A percentile compares a stretch with the other conserved stretches of the same genome.
Evolutionary conservation across 2,888 invertebrate genomes (phyloP).

Genomic region (Trilocha varians): DNA sequence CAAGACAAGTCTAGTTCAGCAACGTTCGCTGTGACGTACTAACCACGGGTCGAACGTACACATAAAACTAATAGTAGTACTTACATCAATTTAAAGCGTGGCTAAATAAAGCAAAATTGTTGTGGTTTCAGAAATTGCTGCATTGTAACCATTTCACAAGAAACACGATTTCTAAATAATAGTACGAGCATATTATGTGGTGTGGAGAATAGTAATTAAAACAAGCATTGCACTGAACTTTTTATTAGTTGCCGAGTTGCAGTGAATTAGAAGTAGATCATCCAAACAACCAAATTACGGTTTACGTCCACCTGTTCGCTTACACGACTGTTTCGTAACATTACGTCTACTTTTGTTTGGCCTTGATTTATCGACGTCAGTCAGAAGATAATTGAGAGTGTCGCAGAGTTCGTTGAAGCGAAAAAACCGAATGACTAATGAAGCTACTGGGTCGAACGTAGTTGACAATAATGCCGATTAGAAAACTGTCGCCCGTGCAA

Average conservation of each 20-base stretch:
- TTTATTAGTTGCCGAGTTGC: background rate
- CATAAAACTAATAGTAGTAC: too few species aligned
- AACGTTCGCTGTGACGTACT: too few species aligned
- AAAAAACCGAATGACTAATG: constrained; percentile 16
- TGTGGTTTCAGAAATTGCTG: background rate
- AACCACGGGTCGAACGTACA: too few species aligned
- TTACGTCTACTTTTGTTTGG: constrained; percentile 27
- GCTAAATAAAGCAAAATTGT: background rate
- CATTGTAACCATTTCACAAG: background rate
- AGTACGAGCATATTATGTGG: background rate
- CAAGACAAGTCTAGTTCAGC: too few species aligned
- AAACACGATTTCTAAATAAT: background rate
- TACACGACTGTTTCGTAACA: constrained; percentile 19
- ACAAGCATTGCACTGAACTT: background rate
- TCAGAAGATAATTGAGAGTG: constrained; percentile 24
- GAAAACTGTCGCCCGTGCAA: constrained; percentile 24
- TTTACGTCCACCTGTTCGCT: constrained; percentile 28
- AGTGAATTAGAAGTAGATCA: background rate
- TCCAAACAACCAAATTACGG: background rate
- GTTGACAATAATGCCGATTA: constrained; percentile 12
- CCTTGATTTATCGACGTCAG: constrained; percentile 35
- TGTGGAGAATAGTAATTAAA: background rate
- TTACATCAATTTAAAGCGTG: background rate
- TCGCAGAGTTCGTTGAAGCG: constrained; percentile 11
- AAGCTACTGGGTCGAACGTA: constrained; percentile 12